Evolutionary conservation across 2,113 vertebrate species (phyloP), one percentile per base, ranked within the genome.

Genomic region (Sylvietta virens): DNA sequence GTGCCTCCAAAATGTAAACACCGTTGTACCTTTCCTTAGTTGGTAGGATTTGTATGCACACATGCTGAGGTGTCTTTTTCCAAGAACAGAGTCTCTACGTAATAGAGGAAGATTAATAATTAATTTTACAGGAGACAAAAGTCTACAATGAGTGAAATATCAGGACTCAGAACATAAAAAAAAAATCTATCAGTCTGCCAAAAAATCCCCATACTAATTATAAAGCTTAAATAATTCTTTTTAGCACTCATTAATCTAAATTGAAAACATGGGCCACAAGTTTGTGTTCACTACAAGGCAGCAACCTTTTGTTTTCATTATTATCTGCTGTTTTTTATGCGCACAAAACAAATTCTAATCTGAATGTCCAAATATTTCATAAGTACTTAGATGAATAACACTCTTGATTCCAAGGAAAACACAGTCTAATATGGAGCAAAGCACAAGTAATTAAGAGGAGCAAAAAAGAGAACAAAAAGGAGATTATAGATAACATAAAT

Each of bases 171-270:
- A 14, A 48, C 9, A 18, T 64, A 9, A 2, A 50, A 40, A 67
- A 57, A 4, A 5, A 7, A 20, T 60, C 17, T 37, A 17, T 15
- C 33, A 22, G 11, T 35, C 35, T 69, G 30, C 11, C 13, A 60
- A 77, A 70, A 62, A 11, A 3, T 0, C 0, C 18, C 22, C 10
- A 3, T 12, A 16, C 5, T 37, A 71, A 22, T 62, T 58, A 31
- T 33, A 31, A 81, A 67, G 11, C 6, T 73, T 44, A 26, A 40
- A 9, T 65, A 74, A 40, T 40, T 70, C 21, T 22, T 70, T 40
- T 42, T 4, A 28, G 10, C 10, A 48, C 22, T 89, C 39, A 31
- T 53, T 89, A 57, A 72, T 85, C n/a, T 48, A 39, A 80, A 48
- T 8, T 70, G 42, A 91, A 88, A 88, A 44, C 17, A 54, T 3